phyloP scores from a whole-genome alignment of 2,113 vertebrate species.

The Dendropsophus ebraccatus region DNA sequence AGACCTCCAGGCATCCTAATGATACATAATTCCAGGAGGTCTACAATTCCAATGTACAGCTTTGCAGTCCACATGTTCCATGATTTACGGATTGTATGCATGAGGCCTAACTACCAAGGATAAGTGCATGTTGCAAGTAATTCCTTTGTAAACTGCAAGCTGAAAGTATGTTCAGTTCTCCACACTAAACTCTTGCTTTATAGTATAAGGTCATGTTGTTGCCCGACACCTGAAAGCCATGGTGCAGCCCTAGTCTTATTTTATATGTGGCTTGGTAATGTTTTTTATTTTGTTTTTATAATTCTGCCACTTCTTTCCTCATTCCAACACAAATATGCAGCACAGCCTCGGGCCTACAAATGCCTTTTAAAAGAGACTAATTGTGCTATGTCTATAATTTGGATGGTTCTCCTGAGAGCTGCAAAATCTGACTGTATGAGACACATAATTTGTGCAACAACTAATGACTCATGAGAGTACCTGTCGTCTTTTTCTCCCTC shows the following conservation, averaged over 20 bases:
- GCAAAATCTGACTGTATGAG: slow-evolving; percentile 32
- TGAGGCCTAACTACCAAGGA: no score
- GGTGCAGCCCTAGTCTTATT: neutral
- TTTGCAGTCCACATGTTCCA: no score
- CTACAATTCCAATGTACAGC: no score
- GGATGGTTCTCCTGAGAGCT: slow-evolving; percentile 49
- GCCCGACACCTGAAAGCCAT: neutral
- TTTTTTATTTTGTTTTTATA: neutral
- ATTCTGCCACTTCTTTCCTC: neutral
- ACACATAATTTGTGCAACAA: slow-evolving; percentile 50
- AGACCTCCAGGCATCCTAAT: no score
- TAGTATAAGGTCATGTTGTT: neutral
- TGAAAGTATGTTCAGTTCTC: no score
- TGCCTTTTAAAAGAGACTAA: slow-evolving; percentile 43
- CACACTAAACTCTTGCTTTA: no score
- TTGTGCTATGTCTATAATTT: slow-evolving; percentile 42
- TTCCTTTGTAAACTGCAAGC: no score
- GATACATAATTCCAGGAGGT: no score
- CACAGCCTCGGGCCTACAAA: slow-evolving; percentile 24
- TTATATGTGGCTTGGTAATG: neutral
- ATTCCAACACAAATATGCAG: neutral
- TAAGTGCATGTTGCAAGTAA: no score
- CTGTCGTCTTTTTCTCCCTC: slow-evolving; percentile 27
- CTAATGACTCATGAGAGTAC: slow-evolving; percentile 50
- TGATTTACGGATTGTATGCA: no score